Percentiles rank a stretch among this genome's conserved stretches.
Conservation (phyloP, 2,797 vertebrate genomes). For the Potorous gilbertii region DNA sequence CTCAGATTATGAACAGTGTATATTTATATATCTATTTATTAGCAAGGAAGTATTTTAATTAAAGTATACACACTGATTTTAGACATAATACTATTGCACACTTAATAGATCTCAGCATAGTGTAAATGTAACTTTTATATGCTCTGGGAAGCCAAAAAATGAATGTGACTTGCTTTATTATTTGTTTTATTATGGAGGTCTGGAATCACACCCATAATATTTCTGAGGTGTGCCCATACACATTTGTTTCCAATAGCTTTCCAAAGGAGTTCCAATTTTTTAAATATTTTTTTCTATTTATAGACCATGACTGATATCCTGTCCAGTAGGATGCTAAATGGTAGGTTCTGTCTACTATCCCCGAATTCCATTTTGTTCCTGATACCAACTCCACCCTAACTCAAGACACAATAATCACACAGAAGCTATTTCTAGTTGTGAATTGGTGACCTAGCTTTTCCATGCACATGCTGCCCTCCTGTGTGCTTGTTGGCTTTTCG, state of each 20-base stretch:
- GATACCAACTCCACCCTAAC: conserved; percentile 66
- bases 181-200: not conserved
- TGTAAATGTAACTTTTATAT: not conserved
- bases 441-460: not conserved
- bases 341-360: not conserved
- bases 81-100: not conserved
- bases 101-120: not conserved
- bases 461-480: conserved; percentile 3
- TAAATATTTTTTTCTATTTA: not conserved
- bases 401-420: conserved; percentile 52
- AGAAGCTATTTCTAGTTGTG: conserved; percentile 58
- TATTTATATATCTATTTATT: not conserved
- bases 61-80: not conserved
- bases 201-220: not conserved
- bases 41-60: not conserved
- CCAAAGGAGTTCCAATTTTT: not conserved
- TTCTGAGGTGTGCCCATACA: not conserved
- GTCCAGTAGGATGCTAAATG: not conserved
- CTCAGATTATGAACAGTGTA: not conserved
- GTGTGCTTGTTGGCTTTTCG: not conserved
- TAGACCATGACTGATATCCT: not conserved
- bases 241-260: not conserved
- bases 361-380: conserved; percentile 52
- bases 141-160: not conserved
- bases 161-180: not conserved